Base-by-base conservation (phyloP, 2,888 invertebrate genomes). In the Acrocera orbiculus region DNA sequence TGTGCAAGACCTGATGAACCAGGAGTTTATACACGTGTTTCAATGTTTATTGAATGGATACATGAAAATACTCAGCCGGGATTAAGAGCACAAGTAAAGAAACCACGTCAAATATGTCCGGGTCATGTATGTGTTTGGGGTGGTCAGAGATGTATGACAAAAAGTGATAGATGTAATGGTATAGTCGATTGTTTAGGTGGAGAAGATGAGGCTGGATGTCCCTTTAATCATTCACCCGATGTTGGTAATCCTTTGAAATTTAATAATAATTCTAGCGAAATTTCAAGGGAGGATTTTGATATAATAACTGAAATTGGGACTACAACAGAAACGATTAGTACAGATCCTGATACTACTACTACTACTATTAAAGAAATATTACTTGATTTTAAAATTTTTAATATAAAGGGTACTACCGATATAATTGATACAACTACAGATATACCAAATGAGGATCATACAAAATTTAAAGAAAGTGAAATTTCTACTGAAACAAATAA, bases 1-100 rank as follows among this genome's bases (percentile, higher is more conserved):
- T 87, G 87, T 55, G 87, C 72, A 14, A 67, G 79, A 42, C 71
- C 76, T 32, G 66, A 70, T 39, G 80, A 85, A 52, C 80, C 82
- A 13, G 86, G 86, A 3, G 82, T 76, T 29, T 87, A 87, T 48
- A 82, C 85, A 0, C 66, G 77, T 56, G 76, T 86, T 14, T 73
- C 76, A 42, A 61, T 74, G 16, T 82, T 71, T 50, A 55, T 73
- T n/a, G 65, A 73, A 38, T 86, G 85, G 85, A 76, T 85, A 40
- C 16, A 29, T 8, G 62, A 64, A 32, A 65, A 69, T 39, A 68
- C 65, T 19, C n/a, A n/a, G n/a, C n/a, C n/a, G n/a, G n/a, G n/a
- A n/a, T 57, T 76, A 8, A 20, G 15, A 6, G 13, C 17, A n/a
- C 4, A 10, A 10, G 35, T 38, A 7, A 36, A 40, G 10, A 66